Conservation (phyloP, 2,888 invertebrate species). For the Alentia gelatinosa region DNA sequence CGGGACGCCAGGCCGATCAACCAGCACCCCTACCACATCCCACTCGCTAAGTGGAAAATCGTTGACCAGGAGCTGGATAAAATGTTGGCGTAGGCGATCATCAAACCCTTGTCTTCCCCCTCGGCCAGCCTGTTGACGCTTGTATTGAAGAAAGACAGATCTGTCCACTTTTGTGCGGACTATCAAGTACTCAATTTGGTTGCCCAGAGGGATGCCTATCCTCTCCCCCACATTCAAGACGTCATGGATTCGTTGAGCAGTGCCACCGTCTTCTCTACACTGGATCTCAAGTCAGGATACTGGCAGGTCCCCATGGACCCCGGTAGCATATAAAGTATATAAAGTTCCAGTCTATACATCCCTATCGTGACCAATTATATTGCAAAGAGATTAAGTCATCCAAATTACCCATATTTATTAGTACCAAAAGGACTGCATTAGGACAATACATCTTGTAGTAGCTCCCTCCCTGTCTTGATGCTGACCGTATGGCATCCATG, state of each 20-base stretch:
- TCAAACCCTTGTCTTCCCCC: neutral
- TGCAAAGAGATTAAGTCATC: too few relatives aligned
- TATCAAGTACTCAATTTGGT: neutral
- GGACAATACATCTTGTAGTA: too few relatives aligned
- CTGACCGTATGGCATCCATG: too few relatives aligned
- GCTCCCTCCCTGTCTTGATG: too few relatives aligned
- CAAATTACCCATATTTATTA: too few relatives aligned
- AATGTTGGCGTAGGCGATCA: neutral
- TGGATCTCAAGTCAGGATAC: neutral
- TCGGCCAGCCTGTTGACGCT: neutral
- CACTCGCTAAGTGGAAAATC: too few relatives aligned
- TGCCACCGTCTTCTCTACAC: neutral
- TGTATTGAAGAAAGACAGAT: neutral
- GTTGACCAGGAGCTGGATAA: neutral
- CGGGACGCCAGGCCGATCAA: neutral
- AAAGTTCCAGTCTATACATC: too few relatives aligned
- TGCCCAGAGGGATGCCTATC: neutral
- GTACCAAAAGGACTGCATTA: too few relatives aligned
- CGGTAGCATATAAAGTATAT: neutral
- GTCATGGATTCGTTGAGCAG: neutral
- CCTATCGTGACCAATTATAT: too few relatives aligned
- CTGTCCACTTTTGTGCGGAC: neutral
- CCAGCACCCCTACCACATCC: neutral
- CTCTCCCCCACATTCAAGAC: neutral
- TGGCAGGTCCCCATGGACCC: neutral